Conservation (phyloP, 2,888 invertebrate species). For the Gastracanthus pulcherrimus region DNA sequence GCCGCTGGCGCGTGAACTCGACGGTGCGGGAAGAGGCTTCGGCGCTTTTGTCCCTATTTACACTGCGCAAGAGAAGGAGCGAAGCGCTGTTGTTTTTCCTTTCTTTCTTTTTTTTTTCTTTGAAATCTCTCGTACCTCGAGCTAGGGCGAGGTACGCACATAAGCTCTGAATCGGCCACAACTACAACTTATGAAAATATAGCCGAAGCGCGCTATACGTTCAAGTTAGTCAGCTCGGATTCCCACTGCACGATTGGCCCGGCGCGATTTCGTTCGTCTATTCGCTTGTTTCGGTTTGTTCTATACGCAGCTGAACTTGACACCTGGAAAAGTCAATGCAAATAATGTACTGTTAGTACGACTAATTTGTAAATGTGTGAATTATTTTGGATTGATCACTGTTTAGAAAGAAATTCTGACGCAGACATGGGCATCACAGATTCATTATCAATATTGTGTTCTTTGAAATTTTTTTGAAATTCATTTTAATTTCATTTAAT, state of each 20-base stretch:
- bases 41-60: slow-evolving; percentile 47
- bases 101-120: background rate
- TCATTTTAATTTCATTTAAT: no score
- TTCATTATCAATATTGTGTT: background rate
- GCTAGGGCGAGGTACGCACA: slow-evolving; percentile 31
- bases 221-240: slow-evolving; percentile 72
- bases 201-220: slow-evolving; percentile 70
- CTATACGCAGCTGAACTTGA: slow-evolving; percentile 91
- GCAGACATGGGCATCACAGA: slow-evolving; percentile 25
- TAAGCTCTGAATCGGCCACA: slow-evolving; percentile 50
- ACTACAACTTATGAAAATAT: slow-evolving; percentile 73
- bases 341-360: slow-evolving; percentile 15
- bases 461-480: no score
- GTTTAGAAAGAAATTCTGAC: background rate
- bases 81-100: background rate
- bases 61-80: no score
- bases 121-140: slow-evolving; percentile 41
- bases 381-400: background rate
- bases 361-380: slow-evolving; percentile 18
- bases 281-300: slow-evolving; percentile 60
- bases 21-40: background rate
- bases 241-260: background rate
- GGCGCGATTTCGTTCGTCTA: background rate
- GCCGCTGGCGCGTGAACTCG: background rate
- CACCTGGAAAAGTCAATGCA: slow-evolving; percentile 74